Base-by-base conservation (phyloP, 2,113 vertebrate genomes). In the Pholis gunnellus region DNA sequence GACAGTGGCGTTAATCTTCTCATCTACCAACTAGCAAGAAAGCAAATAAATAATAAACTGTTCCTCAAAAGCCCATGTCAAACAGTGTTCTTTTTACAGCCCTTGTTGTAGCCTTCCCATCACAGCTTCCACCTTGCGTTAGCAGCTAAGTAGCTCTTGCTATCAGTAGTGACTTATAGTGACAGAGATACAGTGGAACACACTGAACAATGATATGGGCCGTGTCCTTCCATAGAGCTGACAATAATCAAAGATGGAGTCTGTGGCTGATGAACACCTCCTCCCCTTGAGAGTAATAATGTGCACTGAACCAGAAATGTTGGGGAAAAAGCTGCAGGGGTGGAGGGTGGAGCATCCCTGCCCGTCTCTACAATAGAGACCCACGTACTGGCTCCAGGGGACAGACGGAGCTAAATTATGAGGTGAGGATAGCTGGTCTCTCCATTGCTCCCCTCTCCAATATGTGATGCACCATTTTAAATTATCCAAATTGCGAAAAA, bases 201-300 rank as follows among this genome's bases (percentile, higher is more conserved):
- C 44, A 42, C 27, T 60, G 56, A 76, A 84, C 79, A 85, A 78
- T 83, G 87, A 87, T 84, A 83, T 75, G 64, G 81, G 71, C 76
- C 74, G 56, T 69, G 79, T 87, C 81, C 81, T 72, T 75, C 81
- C 65, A 54, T 31, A 50, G 63, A 76, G 72, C 82, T 74, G 83
- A 85, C 89, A 84, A 88, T 86, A 79, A 83, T 88, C 79, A 81
- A 68, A 90, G 77, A 87, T 89, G 78, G 85, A 84, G 85, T 79
- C 75, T 57, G 59, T 75, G 75, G 83, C 89, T 89, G 83, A 87
- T 88, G 88, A 90, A 86, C 78, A 87, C 82, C 83, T 78, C 84
- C 79, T 81, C 54, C 84, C 66, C 78, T 80, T 64, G 64, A 50
- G 76, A 87, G 81, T 86, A 87, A 93, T 91, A 87, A 85, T 3